Conservation (phyloP, 2,888 invertebrate species). For the Apocheima hispidaria region DNA sequence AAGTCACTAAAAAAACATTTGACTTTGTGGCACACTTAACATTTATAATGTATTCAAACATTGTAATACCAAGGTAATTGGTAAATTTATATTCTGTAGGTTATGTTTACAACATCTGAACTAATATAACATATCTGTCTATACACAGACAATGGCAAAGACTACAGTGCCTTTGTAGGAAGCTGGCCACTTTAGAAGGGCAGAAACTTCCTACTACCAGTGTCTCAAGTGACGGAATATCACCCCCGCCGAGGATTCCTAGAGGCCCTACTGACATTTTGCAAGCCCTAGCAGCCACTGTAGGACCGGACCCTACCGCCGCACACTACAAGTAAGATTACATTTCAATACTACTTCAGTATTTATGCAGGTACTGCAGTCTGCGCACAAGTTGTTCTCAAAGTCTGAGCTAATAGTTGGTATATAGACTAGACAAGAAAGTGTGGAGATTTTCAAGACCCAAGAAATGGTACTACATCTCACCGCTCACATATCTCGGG, state of each 20-base stretch:
- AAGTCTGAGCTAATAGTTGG: no score
- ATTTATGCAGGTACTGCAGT: no score
- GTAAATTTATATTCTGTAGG: constrained; percentile 16
- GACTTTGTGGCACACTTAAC: background rate
- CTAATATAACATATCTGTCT: background rate
- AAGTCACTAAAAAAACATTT: background rate
- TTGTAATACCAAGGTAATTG: constrained; percentile 42
- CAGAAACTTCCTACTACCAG: constrained; percentile 69
- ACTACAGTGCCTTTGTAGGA: constrained; percentile 69
- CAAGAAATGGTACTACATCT: no score
- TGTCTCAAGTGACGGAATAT: constrained; percentile 73
- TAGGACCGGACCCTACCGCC: constrained; percentile 93
- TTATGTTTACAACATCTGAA: constrained; percentile 16
- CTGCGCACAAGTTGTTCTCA: no score
- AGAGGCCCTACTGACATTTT: constrained; percentile 94
- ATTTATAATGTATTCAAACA: constrained; percentile 43
- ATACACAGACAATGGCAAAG: constrained; percentile 70
- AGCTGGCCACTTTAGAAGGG: constrained; percentile 68
- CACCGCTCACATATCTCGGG: no score
- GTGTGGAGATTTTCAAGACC: no score
- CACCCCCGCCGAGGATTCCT: constrained; percentile 89
- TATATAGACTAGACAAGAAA: no score
- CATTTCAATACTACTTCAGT: no score
- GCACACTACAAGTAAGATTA: constrained; percentile 91
- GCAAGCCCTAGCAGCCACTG: constrained; percentile 91